Evolutionary conservation across 1,140 invertebrate species (phyloP).

Genomic region (Alviniconcha marisindica): DNA sequence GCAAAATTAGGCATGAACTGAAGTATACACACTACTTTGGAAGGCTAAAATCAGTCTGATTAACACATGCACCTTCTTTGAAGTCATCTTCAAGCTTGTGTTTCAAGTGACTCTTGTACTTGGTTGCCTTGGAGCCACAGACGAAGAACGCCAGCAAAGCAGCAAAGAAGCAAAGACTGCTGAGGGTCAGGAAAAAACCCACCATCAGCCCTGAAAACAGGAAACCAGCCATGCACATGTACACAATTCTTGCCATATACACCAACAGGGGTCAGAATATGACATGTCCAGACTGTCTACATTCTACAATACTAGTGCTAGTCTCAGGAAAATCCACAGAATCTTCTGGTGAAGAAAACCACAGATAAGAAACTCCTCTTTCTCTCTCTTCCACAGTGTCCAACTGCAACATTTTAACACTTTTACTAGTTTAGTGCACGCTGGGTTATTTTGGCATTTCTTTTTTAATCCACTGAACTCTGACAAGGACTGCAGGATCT

Average conservation of each 20-base stretch:
- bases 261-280: background rate
- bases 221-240: background rate
- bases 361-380: no score
- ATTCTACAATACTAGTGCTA: background rate
- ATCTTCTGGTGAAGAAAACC: no score
- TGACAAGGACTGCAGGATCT: no score
- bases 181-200: constrained; percentile 88
- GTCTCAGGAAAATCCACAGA: no score
- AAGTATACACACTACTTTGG: no score
- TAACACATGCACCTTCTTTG: constrained; percentile 89
- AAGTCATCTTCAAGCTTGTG: constrained; percentile 86
- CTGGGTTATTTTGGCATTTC: no score
- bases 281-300: background rate
- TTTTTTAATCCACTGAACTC: no score
- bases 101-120: constrained; percentile 84
- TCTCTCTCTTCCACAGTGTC: no score
- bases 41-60: no score
- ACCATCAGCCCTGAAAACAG: constrained; percentile 81
- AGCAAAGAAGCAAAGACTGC: constrained; percentile 86
- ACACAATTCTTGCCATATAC: background rate
- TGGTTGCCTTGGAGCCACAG: constrained; percentile 89
- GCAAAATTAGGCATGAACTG: no score
- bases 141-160: constrained; percentile 88
- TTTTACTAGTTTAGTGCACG: no score
- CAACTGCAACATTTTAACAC: no score